A percentile compares a stretch with the other conserved stretches of the same genome.
phyloP scores from a whole-genome alignment of 2,797 vertebrate species.

The Hippocampus kuda region DNA sequence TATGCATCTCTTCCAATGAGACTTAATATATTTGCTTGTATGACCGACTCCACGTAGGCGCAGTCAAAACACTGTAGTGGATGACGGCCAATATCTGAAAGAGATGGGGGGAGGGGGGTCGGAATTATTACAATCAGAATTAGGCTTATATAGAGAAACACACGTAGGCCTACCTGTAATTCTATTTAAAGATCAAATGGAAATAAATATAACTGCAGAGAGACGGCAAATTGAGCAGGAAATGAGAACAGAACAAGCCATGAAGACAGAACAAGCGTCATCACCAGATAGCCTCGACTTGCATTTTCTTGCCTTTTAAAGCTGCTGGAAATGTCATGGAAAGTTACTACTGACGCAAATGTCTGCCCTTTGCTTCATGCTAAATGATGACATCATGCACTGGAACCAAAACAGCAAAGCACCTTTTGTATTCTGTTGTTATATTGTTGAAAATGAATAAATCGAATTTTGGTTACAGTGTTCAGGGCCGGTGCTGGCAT shows the following conservation, averaged over 20 bases:
- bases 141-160: not conserved
- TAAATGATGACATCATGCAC: not conserved
- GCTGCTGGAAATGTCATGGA: not conserved
- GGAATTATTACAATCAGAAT: not conserved
- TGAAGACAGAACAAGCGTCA: not conserved
- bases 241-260: not conserved
- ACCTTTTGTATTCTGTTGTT: not conserved
- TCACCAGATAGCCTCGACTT: not conserved
- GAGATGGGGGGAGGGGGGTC: too few species aligned
- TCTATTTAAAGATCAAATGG: not conserved
- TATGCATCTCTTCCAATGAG: not conserved
- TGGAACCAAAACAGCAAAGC: not conserved
- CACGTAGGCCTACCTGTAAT: not conserved
- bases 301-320: not conserved
- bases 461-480: not conserved
- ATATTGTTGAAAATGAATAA: not conserved
- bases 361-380: not conserved
- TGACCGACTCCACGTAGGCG: constrained; percentile 5
- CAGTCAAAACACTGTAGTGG: not conserved
- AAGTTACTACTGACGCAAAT: not conserved
- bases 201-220: not conserved
- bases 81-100: not conserved
- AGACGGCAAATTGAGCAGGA: not conserved
- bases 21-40: not conserved
- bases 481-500: not conserved